A percentile compares a stretch with the other conserved stretches of the same genome.
Conservation (phyloP, 2,797 vertebrate species). For the Sebastes steindachneri region DNA sequence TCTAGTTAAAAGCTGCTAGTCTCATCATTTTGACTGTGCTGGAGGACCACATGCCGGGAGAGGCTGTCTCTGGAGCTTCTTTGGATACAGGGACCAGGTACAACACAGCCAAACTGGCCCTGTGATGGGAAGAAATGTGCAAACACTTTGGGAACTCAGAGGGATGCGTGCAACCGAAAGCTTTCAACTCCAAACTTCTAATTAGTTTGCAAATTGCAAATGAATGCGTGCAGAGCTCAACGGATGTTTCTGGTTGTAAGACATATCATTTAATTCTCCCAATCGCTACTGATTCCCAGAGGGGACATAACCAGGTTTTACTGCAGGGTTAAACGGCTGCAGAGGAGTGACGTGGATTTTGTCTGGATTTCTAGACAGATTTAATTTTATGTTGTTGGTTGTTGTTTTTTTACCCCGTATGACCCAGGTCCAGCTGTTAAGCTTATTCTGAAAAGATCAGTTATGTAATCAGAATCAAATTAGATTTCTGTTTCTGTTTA, state of each 20-base stretch:
- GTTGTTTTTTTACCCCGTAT: neutral
- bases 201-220: constrained; percentile 49
- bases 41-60: neutral
- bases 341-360: constrained; percentile 3
- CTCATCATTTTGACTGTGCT: constrained; percentile 17
- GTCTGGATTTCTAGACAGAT: constrained; percentile 6
- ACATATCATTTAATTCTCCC: constrained; percentile 31
- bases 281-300: constrained; percentile 9
- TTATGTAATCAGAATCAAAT: constrained; percentile 36
- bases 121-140: neutral
- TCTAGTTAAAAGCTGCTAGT: constrained; percentile 25
- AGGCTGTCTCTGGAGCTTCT: constrained; percentile 11
- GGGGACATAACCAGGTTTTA: constrained; percentile 29
- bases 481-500: constrained; percentile 20
- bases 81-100: neutral
- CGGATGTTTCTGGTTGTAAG: constrained; percentile 30
- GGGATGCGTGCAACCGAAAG: neutral
- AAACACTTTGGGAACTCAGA: neutral
- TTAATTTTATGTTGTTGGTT: neutral
- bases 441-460: neutral
- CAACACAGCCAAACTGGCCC: neutral
- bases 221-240: constrained; percentile 3
- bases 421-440: constrained; percentile 4
- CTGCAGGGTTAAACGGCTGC: constrained; percentile 4
- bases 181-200: constrained; percentile 36